Conservation (phyloP, 2,113 vertebrate genomes). For the Paedocypris sp. region DNA sequence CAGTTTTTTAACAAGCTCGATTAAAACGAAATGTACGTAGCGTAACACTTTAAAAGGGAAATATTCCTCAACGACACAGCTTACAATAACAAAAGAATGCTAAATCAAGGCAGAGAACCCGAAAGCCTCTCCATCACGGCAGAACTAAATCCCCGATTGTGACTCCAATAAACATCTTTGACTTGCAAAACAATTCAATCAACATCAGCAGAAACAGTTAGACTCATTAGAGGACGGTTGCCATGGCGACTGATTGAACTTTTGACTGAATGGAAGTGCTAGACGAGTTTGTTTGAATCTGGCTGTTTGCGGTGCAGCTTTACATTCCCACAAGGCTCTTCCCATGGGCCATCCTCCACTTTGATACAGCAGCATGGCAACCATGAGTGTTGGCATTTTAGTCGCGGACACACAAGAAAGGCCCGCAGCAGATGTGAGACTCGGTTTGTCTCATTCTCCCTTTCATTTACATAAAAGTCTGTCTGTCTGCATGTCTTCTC, state of each 20-base stretch:
- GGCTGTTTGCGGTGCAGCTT: constrained; percentile 23
- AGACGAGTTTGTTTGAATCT: constrained; percentile 26
- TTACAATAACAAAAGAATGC: too few relatives aligned
- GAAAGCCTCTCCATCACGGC: background rate
- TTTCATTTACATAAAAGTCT: background rate
- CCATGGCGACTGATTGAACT: constrained; percentile 11
- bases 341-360: constrained; percentile 18
- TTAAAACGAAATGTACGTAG: constrained; percentile 9
- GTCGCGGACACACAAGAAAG: constrained; percentile 8
- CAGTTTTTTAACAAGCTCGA: constrained; percentile 21
- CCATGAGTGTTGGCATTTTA: constrained; percentile 16
- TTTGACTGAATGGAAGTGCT: constrained; percentile 17
- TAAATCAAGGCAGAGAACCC: too few relatives aligned
- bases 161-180: constrained; percentile 21
- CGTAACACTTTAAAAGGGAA: too few relatives aligned
- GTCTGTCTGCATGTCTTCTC: too few relatives aligned
- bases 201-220: constrained; percentile 11
- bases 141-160: background rate
- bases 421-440: constrained; percentile 8
- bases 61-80: too few relatives aligned
- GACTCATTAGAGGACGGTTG: constrained; percentile 10
- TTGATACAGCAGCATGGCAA: constrained; percentile 28
- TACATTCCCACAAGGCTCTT: constrained; percentile 31
- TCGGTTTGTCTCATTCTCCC: background rate
- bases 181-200: constrained; percentile 21